Evolutionary conservation across 2,113 vertebrate species (phyloP).

Genomic region (Noturus placidus): DNA sequence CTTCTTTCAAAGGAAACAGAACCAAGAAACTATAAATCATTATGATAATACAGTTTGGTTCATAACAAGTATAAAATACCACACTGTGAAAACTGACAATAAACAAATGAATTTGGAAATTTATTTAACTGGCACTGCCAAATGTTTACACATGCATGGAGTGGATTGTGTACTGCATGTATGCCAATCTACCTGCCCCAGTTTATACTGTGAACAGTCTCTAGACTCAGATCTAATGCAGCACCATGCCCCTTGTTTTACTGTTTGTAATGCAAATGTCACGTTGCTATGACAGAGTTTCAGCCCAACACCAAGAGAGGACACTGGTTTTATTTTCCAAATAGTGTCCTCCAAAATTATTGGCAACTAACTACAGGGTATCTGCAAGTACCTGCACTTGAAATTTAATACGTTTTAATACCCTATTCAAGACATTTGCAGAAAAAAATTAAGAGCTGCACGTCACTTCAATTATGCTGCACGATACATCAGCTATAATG

Average conservation of each 20-base stretch:
- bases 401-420: no score
- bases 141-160: background rate
- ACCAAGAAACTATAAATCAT: background rate
- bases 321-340: conserved; percentile 10
- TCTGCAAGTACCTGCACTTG: no score
- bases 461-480: no score
- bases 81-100: background rate
- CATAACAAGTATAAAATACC: background rate
- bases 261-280: conserved; percentile 36
- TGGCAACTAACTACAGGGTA: background rate
- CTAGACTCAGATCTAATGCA: background rate
- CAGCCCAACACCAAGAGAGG: background rate
- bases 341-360: background rate
- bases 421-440: no score
- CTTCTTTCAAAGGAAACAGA: background rate
- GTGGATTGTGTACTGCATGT: background rate
- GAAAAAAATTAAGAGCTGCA: no score
- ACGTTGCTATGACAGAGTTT: conserved; percentile 30
- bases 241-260: conserved; percentile 19
- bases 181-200: background rate
- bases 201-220: background rate
- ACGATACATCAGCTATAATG: no score
- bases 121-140: background rate
- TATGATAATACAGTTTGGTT: background rate
- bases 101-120: background rate